Base-by-base conservation (phyloP, 2,113 vertebrate genomes). In the Sebastes fasciatus region DNA sequence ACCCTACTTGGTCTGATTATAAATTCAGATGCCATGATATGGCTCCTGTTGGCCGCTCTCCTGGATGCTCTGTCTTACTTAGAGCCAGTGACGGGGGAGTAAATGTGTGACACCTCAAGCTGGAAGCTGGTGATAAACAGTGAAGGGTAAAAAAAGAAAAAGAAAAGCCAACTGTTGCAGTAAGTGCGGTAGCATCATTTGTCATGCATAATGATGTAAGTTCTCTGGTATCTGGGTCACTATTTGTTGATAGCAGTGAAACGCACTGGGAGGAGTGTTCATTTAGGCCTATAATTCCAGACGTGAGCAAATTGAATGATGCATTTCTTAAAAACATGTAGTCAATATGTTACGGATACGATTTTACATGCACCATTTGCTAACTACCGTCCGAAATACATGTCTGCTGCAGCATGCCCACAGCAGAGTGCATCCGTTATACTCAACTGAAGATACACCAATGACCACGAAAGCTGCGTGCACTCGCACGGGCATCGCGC, bases 31-130 rank as follows among this genome's bases (percentile, higher is more conserved):
- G 72, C 71, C 58, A 46, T 72, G 74, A 85, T 89, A 82, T 63
- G 65, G 57, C 67, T 86, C 45, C 69, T 43, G 21, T 40, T 19
- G 78, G 79, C 19, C 40, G 6, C 54, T 61, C 60, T 69, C 57
- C 70, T 46, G 6, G 77, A 74, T 69, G 67, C 79, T 89, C 77
- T 52, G 79, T 92, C 84, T 93, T 91, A 89, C 76, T 93, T 92
- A 87, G 63, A 72, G 84, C 76, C 64, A 79, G 21, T 74, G 82
- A 84, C 54, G 73, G 63, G 51, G 77, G 77, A 90, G 86, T 86
- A 93, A 88, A 86, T 89, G 78, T 85, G 79, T 78, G 79, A 87
- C 87, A 85, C 86, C 83, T 91, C 84, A 83, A 90, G 78, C 90
- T 90, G 91, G 79, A 82, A 88, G 86, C 82, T 86, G 69, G 81